phyloP scores from a whole-genome alignment of 2,113 vertebrate species.

The Bucco capensis region DNA sequence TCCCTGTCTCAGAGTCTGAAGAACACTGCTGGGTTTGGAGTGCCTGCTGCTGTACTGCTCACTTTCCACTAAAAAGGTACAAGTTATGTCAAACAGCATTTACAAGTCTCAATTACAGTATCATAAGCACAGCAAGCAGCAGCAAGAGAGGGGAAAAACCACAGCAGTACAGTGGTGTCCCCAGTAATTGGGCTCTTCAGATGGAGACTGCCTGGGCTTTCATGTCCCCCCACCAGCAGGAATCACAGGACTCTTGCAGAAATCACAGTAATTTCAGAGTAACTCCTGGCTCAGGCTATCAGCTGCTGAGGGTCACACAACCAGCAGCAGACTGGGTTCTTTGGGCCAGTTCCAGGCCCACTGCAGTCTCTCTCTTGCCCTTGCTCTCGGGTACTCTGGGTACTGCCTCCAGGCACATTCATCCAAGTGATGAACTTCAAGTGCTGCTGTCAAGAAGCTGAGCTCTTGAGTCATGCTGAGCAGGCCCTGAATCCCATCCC shows the following conservation, averaged over 20 bases:
- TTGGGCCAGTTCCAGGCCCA: background rate
- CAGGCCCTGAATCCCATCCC: background rate
- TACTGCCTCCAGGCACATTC: background rate
- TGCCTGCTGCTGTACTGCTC: background rate
- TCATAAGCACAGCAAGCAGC: background rate
- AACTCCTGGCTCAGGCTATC: background rate
- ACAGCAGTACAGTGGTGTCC: background rate
- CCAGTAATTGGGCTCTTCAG: background rate
- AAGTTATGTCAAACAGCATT: background rate
- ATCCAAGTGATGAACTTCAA: background rate
- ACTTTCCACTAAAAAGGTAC: background rate
- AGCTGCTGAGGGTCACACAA: background rate
- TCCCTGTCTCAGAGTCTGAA: background rate
- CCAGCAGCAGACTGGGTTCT: background rate
- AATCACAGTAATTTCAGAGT: background rate
- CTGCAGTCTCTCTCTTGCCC: background rate
- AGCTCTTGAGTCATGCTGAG: background rate
- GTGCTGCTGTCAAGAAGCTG: background rate
- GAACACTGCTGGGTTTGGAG: background rate
- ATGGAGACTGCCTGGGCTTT: background rate
- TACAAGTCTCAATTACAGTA: background rate
- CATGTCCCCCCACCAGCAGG: rapidly evolving
- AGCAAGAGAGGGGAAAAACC: background rate
- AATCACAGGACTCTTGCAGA: background rate
- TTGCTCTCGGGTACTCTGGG: background rate